These are phyloP conservation scores for Drosophila ercepeae DNA, from an alignment of 1,140 invertebrate genomes.

Conservation along the genomic window DNA sequence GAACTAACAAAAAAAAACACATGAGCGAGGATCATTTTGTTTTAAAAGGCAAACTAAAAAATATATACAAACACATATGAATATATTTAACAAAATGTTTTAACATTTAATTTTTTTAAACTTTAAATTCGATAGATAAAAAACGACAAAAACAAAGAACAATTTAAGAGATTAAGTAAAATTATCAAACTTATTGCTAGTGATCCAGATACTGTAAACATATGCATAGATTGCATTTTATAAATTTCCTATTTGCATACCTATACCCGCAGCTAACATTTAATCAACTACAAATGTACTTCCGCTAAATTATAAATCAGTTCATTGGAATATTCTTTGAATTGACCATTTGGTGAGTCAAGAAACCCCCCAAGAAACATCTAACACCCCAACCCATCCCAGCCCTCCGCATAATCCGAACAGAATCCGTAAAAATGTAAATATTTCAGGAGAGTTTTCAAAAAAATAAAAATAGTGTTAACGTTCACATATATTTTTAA, in stretches of 20 bases:
- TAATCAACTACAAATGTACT: slow-evolving; percentile 19
- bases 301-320: slow-evolving; percentile 11
- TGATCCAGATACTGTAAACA: slow-evolving; percentile 46
- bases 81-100: slow-evolving; percentile 44
- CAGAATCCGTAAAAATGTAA: slow-evolving; percentile 53
- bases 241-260: slow-evolving; percentile 35
- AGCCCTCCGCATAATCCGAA: slow-evolving; percentile 9
- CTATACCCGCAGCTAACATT: slow-evolving; percentile 35
- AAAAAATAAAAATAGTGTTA: slow-evolving; percentile 52
- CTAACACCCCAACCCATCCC: neutral
- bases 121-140: slow-evolving; percentile 31
- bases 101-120: slow-evolving; percentile 38
- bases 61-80: slow-evolving; percentile 36
- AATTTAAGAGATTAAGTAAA: slow-evolving; percentile 26
- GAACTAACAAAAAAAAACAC: slow-evolving; percentile 47
- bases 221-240: slow-evolving; percentile 46
- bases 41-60: slow-evolving; percentile 30
- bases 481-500: slow-evolving; percentile 45
- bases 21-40: slow-evolving; percentile 39
- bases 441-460: slow-evolving; percentile 62
- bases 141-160: too few species aligned
- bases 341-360: slow-evolving; percentile 12
- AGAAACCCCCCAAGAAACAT: neutral
- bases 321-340: slow-evolving; percentile 10
- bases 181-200: slow-evolving; percentile 40